Evolutionary conservation across 2,888 invertebrate genomes (phyloP).

Genomic region (Melolontha melolontha): DNA sequence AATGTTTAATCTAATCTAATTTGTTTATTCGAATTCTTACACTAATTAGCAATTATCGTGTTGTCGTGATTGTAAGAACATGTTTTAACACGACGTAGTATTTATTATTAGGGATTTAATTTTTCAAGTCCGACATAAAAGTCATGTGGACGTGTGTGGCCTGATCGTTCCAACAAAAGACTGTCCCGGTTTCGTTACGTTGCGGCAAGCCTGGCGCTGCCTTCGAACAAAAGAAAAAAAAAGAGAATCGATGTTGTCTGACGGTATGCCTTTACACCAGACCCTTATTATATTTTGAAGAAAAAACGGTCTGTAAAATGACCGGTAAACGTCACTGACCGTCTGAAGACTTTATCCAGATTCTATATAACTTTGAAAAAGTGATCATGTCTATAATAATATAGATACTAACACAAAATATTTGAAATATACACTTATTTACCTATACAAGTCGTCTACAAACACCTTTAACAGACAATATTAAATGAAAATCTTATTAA

Average conservation of each 20-base stretch:
- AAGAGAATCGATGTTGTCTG: slow-evolving; percentile 17
- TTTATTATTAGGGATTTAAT: slow-evolving; percentile 27
- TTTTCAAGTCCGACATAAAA: slow-evolving; percentile 13
- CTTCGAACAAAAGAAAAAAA: slow-evolving; percentile 32
- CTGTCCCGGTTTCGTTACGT: slow-evolving; percentile 26
- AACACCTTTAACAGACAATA: too few relatives aligned
- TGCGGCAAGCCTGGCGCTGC: slow-evolving; percentile 23
- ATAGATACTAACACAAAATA: too few relatives aligned
- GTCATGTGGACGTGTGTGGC: slow-evolving; percentile 32
- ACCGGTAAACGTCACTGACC: background rate
- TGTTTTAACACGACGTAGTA: slow-evolving; percentile 35
- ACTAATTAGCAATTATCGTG: slow-evolving; percentile 24
- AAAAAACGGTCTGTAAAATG: slow-evolving; percentile 17
- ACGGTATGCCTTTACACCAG: slow-evolving; percentile 15
- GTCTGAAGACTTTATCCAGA: slow-evolving; percentile 18
- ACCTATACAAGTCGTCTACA: too few relatives aligned
- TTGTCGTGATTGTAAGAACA: slow-evolving; percentile 7
- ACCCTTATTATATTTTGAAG: slow-evolving; percentile 30
- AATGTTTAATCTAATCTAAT: slow-evolving; percentile 17
- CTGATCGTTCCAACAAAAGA: slow-evolving; percentile 30
- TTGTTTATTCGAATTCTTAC: slow-evolving; percentile 14
- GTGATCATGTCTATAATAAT: too few relatives aligned
- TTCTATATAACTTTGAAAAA: background rate
- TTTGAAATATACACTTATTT: too few relatives aligned
- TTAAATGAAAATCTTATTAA: too few relatives aligned